Conservation (phyloP, 2,113 vertebrate species). For the Elephantulus edwardii region DNA sequence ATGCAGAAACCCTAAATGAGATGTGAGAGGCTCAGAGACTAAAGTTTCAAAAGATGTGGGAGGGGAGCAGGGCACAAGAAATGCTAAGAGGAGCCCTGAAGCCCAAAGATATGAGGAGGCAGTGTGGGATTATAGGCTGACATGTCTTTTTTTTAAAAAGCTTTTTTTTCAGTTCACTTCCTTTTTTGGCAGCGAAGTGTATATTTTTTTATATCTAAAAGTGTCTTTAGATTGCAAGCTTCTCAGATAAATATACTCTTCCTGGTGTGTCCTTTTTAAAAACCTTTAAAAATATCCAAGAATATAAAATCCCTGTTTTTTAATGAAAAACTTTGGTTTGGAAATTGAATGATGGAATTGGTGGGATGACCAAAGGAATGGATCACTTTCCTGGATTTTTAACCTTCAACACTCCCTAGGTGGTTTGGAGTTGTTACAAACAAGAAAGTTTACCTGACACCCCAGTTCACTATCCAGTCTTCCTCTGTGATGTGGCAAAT, state of each 20-base stretch:
- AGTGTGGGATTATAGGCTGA: too few relatives aligned
- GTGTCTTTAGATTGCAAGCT: background rate
- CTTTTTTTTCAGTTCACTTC: background rate
- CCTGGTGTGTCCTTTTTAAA: background rate
- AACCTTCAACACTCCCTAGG: background rate
- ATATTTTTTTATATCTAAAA: background rate
- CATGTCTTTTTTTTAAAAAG: background rate
- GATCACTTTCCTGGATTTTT: background rate
- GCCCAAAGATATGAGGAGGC: too few relatives aligned
- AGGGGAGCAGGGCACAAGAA: too few relatives aligned
- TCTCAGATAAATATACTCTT: background rate
- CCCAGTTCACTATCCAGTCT: background rate
- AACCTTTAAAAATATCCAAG: background rate
- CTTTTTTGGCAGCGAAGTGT: background rate
- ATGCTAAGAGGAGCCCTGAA: too few relatives aligned
- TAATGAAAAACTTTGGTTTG: background rate
- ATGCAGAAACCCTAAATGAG: too few relatives aligned
- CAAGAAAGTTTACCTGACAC: background rate
- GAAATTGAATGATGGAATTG: background rate
- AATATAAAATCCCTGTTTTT: background rate
- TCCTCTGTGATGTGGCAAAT: background rate
- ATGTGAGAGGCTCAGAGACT: too few relatives aligned
- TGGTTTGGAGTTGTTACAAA: background rate
- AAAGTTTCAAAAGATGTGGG: too few relatives aligned
- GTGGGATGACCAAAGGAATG: background rate